Conservation (phyloP, 2,797 vertebrate genomes). For the Scarus forsteni region DNA sequence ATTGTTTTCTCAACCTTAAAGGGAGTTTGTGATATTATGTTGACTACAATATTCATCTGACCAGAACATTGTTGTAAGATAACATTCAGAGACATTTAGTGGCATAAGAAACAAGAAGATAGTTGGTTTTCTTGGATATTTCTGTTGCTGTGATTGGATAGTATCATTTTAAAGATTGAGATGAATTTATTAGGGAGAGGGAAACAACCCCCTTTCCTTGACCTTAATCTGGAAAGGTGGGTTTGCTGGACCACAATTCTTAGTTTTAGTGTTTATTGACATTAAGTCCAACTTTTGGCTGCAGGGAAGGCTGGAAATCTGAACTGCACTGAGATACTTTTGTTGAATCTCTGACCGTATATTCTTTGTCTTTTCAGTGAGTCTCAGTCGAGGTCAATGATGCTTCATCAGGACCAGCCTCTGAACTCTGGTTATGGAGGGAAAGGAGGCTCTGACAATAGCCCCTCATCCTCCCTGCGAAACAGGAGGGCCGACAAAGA, state of each 20-base stretch:
- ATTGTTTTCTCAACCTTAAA: too few relatives aligned
- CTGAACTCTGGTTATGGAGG: slow-evolving; percentile 61
- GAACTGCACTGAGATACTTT: background rate
- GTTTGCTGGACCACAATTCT: background rate
- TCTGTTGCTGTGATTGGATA: too few relatives aligned
- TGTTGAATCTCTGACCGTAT: background rate
- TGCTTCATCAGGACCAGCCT: slow-evolving; percentile 81
- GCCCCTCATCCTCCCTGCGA: slow-evolving; percentile 51
- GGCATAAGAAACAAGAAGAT: too few relatives aligned
- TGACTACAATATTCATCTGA: too few relatives aligned
- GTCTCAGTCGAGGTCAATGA: slow-evolving; percentile 74
- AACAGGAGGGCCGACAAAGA: slow-evolving; percentile 85
- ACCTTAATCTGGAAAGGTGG: background rate
- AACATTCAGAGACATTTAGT: too few relatives aligned
- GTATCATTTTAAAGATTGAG: too few relatives aligned
- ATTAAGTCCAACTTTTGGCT: background rate
- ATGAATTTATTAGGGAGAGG: background rate
- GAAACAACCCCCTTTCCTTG: background rate
- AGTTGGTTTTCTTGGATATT: background rate
- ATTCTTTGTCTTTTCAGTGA: slow-evolving; percentile 66
- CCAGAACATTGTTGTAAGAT: too few relatives aligned
- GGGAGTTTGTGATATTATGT: too few relatives aligned
- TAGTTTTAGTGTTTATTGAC: background rate
- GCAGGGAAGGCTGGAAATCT: too few relatives aligned
- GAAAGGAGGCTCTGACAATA: slow-evolving; percentile 26